These are phyloP conservation scores for Holotrichia oblita DNA, from an alignment of 1,140 invertebrate species.

Conservation along the genomic window DNA sequence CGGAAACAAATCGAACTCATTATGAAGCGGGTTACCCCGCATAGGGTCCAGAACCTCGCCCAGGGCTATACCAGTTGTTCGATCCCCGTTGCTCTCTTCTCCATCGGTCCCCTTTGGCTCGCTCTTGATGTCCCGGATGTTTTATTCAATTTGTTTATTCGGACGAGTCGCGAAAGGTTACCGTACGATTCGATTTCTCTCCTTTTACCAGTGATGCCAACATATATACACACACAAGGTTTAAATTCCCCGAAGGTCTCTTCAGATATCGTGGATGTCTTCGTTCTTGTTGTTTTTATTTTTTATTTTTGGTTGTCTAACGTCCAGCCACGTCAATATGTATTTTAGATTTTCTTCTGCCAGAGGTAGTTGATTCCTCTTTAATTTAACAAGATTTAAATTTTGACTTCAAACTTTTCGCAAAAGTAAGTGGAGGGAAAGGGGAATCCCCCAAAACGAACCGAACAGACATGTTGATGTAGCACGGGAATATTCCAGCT, in stretches of 20 bases:
- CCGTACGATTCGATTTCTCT: constrained; percentile 29
- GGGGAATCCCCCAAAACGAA: too few species aligned
- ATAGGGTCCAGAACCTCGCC: not conserved
- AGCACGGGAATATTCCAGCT: not conserved
- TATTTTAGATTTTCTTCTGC: too few species aligned
- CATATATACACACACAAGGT: not conserved
- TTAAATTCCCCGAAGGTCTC: constrained; percentile 9
- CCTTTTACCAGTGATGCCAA: not conserved
- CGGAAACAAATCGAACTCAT: constrained; percentile 26
- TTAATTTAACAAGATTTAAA: too few species aligned
- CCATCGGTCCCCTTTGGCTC: not conserved
- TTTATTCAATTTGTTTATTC: constrained; percentile 36
- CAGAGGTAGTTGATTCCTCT: too few species aligned
- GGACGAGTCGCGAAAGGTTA: constrained; percentile 31
- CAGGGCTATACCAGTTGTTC: not conserved
- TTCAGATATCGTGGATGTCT: too few species aligned
- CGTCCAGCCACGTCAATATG: too few species aligned
- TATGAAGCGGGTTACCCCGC: not conserved
- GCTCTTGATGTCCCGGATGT: not conserved
- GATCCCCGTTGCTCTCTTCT: not conserved
- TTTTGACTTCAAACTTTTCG: too few species aligned
- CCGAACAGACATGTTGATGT: too few species aligned
- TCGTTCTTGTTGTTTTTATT: too few species aligned
- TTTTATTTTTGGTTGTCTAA: too few species aligned
- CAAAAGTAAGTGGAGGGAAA: too few species aligned